Evolutionary conservation across 2,797 vertebrate species (phyloP), one percentile per base, ranked within the genome.

Genomic region (Lacerta agilis): DNA sequence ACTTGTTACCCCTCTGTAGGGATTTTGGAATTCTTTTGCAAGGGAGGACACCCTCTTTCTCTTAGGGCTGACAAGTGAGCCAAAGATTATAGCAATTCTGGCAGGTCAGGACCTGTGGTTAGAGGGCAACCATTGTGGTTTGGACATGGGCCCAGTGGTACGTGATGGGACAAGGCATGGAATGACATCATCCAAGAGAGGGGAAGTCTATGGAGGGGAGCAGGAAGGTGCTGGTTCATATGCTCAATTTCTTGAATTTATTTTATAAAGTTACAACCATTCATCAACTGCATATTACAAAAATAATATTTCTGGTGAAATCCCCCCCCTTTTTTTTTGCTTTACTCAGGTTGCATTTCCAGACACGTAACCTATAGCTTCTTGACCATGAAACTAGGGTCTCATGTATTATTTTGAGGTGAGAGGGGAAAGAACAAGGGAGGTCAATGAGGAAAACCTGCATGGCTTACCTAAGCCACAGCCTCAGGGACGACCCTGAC

Each of bases 191-290:
- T 20, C 23, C 83, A 36, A 79, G 88, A 13, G 86, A 36, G 58
- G 1, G 79, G 25, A 33, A 66, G 75, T 79, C 82, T 89, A 45
- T 76, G 36, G 87, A 73, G 5, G 20, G 20, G 61, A 55, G 49
- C 49, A 80, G 61, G 33, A 64, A 93, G 61, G 5, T 73, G 4
- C 61, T 69, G 29, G 49, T 91, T 93, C 71, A 91, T 90, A 81
- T 64, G 91, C 92, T 93, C 93, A 94, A 90, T 18, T 87, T 94
- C 90, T 73, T 92, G 27, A 78, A 79, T 97, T 97, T 97, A 97
- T 97, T 97, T 96, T 95, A 96, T 96, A 97, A 97, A 96, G 95
- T 94, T 95, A 94, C 93, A n/a, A 94, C 95, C 82, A 95, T 96
- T 94, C 95, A 95, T 96, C 84, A 94, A 85, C 43, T 81, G 82